Conservation (phyloP, 2,797 vertebrate species). For the Astyanax mexicanus region DNA sequence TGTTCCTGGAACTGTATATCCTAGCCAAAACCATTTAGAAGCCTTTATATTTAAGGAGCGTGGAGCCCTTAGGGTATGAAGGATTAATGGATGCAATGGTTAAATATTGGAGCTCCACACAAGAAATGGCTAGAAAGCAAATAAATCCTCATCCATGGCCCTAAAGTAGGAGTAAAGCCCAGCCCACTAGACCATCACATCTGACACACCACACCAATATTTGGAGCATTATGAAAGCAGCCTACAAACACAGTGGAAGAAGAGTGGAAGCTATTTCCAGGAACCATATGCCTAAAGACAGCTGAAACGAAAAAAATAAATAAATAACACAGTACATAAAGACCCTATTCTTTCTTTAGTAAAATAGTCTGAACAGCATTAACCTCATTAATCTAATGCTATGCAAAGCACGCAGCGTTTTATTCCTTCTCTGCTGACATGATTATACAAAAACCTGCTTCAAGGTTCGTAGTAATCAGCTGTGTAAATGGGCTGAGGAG, state of each 20-base stretch:
- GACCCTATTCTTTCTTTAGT: neutral
- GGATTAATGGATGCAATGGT: neutral
- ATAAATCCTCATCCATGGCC: neutral
- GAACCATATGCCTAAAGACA: neutral
- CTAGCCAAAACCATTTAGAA: neutral
- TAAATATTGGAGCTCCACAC: neutral
- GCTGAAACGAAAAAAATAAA: neutral
- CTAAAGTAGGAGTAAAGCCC: neutral
- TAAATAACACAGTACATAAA: neutral
- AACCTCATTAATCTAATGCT: neutral
- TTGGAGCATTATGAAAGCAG: neutral
- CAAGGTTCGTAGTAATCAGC: conserved; percentile 18
- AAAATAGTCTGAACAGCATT: neutral
- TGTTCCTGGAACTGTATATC: neutral
- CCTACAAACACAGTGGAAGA: neutral
- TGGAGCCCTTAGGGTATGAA: neutral
- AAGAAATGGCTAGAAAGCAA: neutral
- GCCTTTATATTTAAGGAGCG: neutral
- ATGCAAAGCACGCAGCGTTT: neutral
- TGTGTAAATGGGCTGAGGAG: conserved; percentile 21
- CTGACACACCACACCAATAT: neutral
- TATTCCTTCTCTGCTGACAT: neutral
- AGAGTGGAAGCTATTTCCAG: conserved; percentile 9
- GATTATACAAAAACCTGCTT: neutral
- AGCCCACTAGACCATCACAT: neutral